A percentile compares a stretch with the other conserved stretches of the same genome.
Conservation (phyloP, 2,888 invertebrate species). For the Drosophila emarginata region DNA sequence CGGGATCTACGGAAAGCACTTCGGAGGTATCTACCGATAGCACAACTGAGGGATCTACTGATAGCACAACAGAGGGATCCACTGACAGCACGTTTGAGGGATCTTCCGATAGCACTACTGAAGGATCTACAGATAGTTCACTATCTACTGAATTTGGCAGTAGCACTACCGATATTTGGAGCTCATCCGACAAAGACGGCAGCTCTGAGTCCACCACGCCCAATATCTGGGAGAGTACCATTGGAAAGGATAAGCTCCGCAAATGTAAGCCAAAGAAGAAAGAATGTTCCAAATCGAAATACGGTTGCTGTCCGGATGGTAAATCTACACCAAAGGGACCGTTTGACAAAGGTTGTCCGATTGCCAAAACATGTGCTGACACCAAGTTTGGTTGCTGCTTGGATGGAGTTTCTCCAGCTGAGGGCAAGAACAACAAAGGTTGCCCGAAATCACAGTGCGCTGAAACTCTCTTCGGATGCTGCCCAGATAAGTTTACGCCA, state of each 20-base stretch:
- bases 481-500: constrained; percentile 89
- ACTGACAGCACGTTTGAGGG: constrained; percentile 31
- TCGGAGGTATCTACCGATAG: constrained; percentile 30
- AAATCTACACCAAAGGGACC: constrained; percentile 90
- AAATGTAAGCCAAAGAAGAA: constrained; percentile 85
- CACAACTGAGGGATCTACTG: constrained; percentile 25
- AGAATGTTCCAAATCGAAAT: constrained; percentile 86
- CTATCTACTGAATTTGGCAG: constrained; percentile 49
- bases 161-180: constrained; percentile 81
- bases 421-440: constrained; percentile 87
- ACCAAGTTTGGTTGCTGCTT: constrained; percentile 91
- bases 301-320: constrained; percentile 94
- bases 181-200: constrained; percentile 64
- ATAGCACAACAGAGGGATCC: constrained; percentile 32
- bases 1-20: constrained; percentile 33
- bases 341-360: constrained; percentile 90
- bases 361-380: constrained; percentile 89
- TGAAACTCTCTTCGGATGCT: constrained; percentile 93
- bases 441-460: constrained; percentile 90
- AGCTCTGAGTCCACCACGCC: constrained; percentile 84
- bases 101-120: constrained; percentile 35
- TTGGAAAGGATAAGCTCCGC: constrained; percentile 82
- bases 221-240: constrained; percentile 83
- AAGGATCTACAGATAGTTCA: constrained; percentile 59
- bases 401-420: constrained; percentile 90